These are phyloP conservation scores for Campylomormyrus numenius DNA, from an alignment of 2,113 vertebrate genomes.

Conservation along the genomic window DNA sequence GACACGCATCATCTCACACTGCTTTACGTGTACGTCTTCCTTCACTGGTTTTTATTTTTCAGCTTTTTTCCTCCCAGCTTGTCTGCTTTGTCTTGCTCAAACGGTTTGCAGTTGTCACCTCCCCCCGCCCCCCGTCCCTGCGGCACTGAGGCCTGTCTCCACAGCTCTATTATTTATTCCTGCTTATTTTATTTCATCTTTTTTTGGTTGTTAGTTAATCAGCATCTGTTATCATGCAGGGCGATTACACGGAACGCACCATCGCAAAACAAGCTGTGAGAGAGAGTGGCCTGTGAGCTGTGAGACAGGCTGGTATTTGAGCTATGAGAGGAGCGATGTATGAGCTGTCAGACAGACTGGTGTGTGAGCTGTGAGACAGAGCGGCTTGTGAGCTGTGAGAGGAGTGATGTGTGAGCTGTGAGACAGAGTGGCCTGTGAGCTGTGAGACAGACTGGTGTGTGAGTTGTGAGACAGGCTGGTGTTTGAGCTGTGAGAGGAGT, in stretches of 20 bases:
- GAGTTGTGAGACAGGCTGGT: not conserved
- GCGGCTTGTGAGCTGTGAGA: not conserved
- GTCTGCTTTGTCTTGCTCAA: conserved; percentile 5
- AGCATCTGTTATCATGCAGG: not conserved
- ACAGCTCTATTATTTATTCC: not conserved
- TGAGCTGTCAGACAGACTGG: not conserved
- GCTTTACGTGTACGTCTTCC: not conserved
- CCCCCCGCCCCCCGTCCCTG: not conserved
- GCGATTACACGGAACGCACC: not conserved
- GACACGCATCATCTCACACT: not conserved
- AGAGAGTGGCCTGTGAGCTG: not conserved
- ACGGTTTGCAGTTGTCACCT: not conserved
- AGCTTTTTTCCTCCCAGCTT: not conserved
- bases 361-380: not conserved
- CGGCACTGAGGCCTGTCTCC: not conserved
- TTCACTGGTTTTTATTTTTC: not conserved
- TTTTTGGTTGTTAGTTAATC: not conserved
- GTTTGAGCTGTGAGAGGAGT: not conserved
- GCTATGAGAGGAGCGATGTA: no score
- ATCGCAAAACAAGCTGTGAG: not conserved
- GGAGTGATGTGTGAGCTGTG: not conserved
- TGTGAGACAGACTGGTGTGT: not conserved
- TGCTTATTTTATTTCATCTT: not conserved
- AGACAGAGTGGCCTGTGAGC: not conserved
- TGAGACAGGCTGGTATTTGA: not conserved